These are phyloP conservation scores for Aphelenchoides besseyi DNA, from an alignment of 1,140 invertebrate species.

Conservation along the genomic window DNA sequence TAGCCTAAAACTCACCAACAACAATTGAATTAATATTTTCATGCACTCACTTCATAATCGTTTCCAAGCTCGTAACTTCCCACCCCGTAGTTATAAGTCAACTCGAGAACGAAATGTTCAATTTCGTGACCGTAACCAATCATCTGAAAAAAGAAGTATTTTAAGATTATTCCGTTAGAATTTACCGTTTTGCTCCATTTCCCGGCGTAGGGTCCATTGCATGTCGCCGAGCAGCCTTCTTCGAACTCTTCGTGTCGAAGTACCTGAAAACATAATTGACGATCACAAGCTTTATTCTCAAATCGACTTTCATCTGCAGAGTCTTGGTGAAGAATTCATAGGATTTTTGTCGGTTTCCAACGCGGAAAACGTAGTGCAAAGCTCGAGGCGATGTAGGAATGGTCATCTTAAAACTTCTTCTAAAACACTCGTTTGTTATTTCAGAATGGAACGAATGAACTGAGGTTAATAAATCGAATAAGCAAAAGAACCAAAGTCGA, in stretches of 20 bases:
- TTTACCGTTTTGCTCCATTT: too few relatives aligned
- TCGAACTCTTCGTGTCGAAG: conserved; percentile 93
- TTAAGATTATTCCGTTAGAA: too few relatives aligned
- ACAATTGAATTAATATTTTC: too few relatives aligned
- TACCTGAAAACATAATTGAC: conserved; percentile 73
- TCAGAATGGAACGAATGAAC: too few relatives aligned
- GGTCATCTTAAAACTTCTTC: neutral
- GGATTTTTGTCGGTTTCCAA: conserved; percentile 78
- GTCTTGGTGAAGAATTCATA: conserved; percentile 82
- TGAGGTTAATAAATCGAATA: too few relatives aligned
- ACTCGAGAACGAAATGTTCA: conserved; percentile 87
- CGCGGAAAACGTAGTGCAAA: conserved; percentile 91
- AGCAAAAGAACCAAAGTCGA: too few relatives aligned
- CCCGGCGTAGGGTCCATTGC: too few relatives aligned
- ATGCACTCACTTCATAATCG: conserved; percentile 76
- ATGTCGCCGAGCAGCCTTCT: conserved; percentile 88
- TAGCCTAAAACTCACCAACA: conserved; percentile 63
- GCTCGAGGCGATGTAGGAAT: conserved; percentile 66
- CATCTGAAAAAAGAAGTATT: too few relatives aligned
- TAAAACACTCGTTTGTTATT: neutral
- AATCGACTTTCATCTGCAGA: conserved; percentile 82
- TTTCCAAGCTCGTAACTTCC: conserved; percentile 79
- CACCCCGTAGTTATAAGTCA: conserved; percentile 96
- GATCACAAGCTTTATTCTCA: neutral
- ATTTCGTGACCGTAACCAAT: conserved; percentile 93